Conservation (phyloP, 2,113 vertebrate genomes). For the Clinocottus analis region DNA sequence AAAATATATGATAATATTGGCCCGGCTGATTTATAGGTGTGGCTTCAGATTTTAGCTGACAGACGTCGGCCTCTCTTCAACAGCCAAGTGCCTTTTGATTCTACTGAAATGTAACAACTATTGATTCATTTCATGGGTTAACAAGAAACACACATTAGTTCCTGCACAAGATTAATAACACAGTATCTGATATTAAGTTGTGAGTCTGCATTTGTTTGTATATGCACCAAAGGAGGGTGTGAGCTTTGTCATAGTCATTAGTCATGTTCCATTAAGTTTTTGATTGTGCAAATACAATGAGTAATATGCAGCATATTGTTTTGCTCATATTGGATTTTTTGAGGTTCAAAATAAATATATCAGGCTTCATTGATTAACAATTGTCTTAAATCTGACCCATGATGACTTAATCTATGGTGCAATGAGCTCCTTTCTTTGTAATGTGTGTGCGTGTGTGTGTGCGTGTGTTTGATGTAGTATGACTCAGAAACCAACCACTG, state of each 20-base stretch:
- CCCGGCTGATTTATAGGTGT: no score
- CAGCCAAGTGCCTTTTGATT: no score
- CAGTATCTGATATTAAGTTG: neutral
- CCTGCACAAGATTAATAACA: neutral
- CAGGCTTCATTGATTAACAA: constrained; percentile 25
- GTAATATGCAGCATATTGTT: neutral
- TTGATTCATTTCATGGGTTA: no score
- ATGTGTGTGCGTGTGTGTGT: neutral
- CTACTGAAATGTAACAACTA: no score
- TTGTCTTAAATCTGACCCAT: constrained; percentile 18
- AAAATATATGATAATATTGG: no score
- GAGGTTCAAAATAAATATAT: constrained; percentile 29
- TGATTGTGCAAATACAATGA: constrained; percentile 22
- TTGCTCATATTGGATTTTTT: neutral
- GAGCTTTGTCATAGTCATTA: constrained; percentile 4
- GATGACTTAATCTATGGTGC: constrained; percentile 20
- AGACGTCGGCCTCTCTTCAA: no score
- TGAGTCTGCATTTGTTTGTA: neutral
- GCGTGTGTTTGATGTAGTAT: neutral
- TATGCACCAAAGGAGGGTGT: neutral
- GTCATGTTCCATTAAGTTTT: constrained; percentile 24
- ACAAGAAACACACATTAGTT: no score
- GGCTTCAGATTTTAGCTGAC: no score
- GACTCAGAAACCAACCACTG: neutral
- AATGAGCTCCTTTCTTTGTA: neutral